Percentiles rank a stretch among this genome's conserved stretches.
phyloP scores from a whole-genome alignment of 2,113 vertebrate species.

The Casuarius casuarius region DNA sequence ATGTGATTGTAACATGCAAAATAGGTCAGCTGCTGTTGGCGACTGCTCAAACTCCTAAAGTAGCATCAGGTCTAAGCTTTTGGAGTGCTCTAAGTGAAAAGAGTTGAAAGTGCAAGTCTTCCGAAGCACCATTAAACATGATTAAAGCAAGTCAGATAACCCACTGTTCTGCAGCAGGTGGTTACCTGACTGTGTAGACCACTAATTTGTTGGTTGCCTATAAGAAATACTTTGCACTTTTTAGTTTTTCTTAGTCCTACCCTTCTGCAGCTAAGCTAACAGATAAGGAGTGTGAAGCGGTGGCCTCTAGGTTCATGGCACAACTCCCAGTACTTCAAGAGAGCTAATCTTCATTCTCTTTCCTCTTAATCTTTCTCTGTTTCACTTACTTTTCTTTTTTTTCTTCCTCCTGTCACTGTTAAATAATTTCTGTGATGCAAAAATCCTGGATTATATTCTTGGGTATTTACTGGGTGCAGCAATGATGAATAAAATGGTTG shows the following conservation, averaged over 20 bases:
- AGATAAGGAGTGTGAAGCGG: neutral
- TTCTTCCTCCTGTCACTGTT: neutral
- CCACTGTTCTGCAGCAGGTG: neutral
- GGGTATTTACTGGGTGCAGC: neutral
- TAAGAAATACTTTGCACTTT: neutral
- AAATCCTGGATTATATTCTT: neutral
- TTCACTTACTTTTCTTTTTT: neutral
- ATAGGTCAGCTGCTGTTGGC: neutral
- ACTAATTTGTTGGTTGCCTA: neutral
- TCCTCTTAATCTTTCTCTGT: neutral
- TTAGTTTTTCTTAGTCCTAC: neutral
- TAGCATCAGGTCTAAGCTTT: fast-evolving
- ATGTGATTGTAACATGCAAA: fast-evolving
- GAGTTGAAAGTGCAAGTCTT: too few relatives aligned
- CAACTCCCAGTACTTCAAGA: neutral
- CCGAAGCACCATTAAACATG: too few relatives aligned
- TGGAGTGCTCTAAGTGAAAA: fast-evolving
- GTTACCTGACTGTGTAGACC: neutral
- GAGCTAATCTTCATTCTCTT: neutral
- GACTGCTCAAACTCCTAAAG: neutral
- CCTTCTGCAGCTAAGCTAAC: neutral
- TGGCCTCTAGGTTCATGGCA: neutral
- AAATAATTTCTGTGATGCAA: neutral
- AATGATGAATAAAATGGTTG: neutral
- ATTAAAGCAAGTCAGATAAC: neutral